Evolutionary conservation across 2,888 invertebrate species (phyloP), one percentile per base, ranked within the genome.

Genomic region (Criorhina ranunculi): DNA sequence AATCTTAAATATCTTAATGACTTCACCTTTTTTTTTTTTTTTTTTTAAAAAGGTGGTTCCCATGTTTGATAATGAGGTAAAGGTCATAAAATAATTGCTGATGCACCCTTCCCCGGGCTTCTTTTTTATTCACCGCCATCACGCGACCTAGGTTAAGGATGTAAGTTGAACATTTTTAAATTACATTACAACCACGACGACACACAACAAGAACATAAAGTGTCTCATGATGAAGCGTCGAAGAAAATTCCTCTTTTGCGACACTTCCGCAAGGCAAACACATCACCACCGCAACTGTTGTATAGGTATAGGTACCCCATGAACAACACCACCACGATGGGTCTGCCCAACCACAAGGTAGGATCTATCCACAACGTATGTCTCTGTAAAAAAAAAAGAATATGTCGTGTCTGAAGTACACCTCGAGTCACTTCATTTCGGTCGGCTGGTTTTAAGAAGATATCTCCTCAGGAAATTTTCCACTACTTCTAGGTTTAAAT

Each of bases 371-470:
- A 40, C 60, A 60, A 77, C 46, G 19, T 51, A 44, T 19, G 62
- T 8, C 24, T 24, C 33, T 12, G 29, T 7, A 31, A 49, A 69
- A 35, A 46, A 70, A 44, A 46, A 57, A 57, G 31, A 40, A 9
- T 49, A 33, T 64, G 55, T 60, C 77, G 59, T 66, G 77, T 82
- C 77, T 77, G 66, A 60, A 82, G 77, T 77, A 66, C 59, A 77
- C 72, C 77, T 72, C 77, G 66, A 82, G 82, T 77, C 77, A 82
- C 82, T 82, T 77, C 60, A 77, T 82, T 82, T 82, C 66, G 70
- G 81, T 77, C 64, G 66, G 72, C 51, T 81, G 81, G 70, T 59
- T 77, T 70, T 64, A 17, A 70, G 49, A 77, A 64, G 44, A 77
- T 1, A 24, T 24, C 24, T 70, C 82, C 82, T 44, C 19, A 66